These are phyloP conservation scores for Drosophila borealis DNA, from an alignment of 2,888 invertebrate species.

Conservation along the genomic window DNA sequence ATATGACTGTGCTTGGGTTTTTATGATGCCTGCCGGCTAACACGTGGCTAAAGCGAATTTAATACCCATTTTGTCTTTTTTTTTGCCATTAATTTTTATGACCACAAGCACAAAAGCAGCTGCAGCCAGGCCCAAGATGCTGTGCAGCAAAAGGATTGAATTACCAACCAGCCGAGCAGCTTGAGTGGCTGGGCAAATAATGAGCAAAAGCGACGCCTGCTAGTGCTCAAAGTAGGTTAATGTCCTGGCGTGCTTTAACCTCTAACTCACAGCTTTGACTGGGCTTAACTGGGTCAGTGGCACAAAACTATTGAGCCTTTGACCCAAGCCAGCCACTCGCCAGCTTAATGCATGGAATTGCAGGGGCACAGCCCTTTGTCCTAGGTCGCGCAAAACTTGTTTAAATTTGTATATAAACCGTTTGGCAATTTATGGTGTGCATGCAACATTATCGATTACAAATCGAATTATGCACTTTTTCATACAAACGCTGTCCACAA, in stretches of 20 bases:
- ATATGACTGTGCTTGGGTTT: conserved; percentile 28
- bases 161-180: conserved; percentile 46
- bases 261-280: conserved; percentile 37
- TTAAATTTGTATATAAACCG: conserved; percentile 11
- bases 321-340: conserved; percentile 44
- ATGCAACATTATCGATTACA: conserved; percentile 62
- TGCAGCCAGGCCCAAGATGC: conserved; percentile 47
- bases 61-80: conserved; percentile 50
- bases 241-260: conserved; percentile 77
- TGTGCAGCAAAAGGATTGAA: conserved; percentile 65
- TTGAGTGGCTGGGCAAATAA: conserved; percentile 35
- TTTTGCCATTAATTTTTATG: conserved; percentile 44
- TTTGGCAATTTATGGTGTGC: conserved; percentile 15
- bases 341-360: conserved; percentile 20
- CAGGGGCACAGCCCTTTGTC: conserved; percentile 7
- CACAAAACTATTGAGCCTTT: conserved; percentile 56
- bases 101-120: conserved; percentile 29
- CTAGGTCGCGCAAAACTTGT: conserved; percentile 3
- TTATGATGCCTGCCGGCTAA: conserved; percentile 39
- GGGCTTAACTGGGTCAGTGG: conserved; percentile 69
- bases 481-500: conserved; percentile 13
- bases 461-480: conserved; percentile 65
- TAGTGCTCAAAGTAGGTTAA: conserved; percentile 62
- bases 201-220: conserved; percentile 31
- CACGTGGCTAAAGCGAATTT: conserved; percentile 67